Base-by-base conservation (phyloP, 2,113 vertebrate species). In the Acinonyx jubatus region DNA sequence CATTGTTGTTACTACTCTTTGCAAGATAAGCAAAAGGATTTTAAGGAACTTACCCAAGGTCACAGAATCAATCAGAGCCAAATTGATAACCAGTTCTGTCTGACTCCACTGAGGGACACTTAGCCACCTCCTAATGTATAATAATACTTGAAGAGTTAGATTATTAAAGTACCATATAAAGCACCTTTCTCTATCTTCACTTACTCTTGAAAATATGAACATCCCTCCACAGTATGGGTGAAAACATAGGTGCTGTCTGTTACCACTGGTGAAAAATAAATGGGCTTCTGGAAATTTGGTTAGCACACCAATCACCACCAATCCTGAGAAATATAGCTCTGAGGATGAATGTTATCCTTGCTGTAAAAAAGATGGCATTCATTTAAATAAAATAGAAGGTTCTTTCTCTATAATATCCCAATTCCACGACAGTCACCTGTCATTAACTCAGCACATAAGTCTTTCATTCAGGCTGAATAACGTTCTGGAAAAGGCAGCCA, bases 371-470 rank as follows among this genome's bases (percentile, higher is more conserved):
- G 50, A 94, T 57, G 55, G 31, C 50, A 95, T 96, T 94, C 55
- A 85, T 81, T 98, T 93, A 95, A 96, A 89, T 89, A 92, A 94
- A 84, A 96, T n/a, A 45, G 86, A 83, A 76, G 38, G 13, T 94
- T 81, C 84, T 57, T 38, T 21, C 73, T 93, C 87, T 69, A 6
- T 89, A 93, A 78, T 84, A 55, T 78, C 50, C n/a, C 85, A 85
- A 71, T 87, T 93, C 84, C 82, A 21, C 1, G 9, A 89, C 11
- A 93, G 91, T 89, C 92, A 98, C 78, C 81, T 97, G 94, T 38
- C 96, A 94, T 85, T 95, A 95, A 95, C 88, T 94, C 94, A 66
- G 76, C 87, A 65, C 0, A 0, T 73, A 82, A 38, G 63, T 94
- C 81, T 89, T 93, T 89, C 55, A 91, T 93, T 97, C 45, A 61